phyloP scores from a whole-genome alignment of 1,140 invertebrate species.

The Hirudo medicinalis region DNA sequence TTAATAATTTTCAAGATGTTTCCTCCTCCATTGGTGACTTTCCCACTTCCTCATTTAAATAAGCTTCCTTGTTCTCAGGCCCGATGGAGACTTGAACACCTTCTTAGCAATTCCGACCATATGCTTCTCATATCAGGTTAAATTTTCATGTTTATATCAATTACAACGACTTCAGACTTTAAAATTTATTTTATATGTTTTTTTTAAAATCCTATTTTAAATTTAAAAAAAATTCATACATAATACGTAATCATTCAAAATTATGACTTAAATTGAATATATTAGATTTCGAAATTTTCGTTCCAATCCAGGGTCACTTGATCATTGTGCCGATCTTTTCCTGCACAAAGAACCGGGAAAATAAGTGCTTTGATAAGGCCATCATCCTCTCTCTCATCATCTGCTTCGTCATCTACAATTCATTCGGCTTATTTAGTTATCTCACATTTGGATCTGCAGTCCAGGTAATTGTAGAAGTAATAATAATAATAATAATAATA shows the following conservation, averaged over 20 bases:
- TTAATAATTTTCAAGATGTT: no score
- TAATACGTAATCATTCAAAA: neutral
- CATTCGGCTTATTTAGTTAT: constrained; percentile 54
- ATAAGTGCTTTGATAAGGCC: constrained; percentile 46
- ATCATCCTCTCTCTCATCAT: constrained; percentile 48
- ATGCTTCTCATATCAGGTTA: constrained; percentile 59
- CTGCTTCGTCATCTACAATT: constrained; percentile 51
- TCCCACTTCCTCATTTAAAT: no score
- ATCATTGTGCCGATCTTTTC: constrained; percentile 58
- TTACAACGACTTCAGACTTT: neutral
- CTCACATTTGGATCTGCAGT: constrained; percentile 53
- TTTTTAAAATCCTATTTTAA: no score
- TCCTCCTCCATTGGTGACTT: no score
- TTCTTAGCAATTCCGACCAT: constrained; percentile 56
- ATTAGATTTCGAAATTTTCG: no score
- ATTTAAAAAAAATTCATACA: neutral
- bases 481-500: no score
- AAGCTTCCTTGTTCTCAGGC: constrained; percentile 31
- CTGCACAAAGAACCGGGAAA: constrained; percentile 47
- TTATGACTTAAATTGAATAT: neutral
- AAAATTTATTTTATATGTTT: neutral
- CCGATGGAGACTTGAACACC: constrained; percentile 47
- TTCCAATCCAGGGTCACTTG: constrained; percentile 50
- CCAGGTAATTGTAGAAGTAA: constrained; percentile 29
- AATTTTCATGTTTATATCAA: neutral